These are phyloP conservation scores for Hylaeus volcanicus DNA, from an alignment of 1,140 invertebrate genomes.

Conservation along the genomic window DNA sequence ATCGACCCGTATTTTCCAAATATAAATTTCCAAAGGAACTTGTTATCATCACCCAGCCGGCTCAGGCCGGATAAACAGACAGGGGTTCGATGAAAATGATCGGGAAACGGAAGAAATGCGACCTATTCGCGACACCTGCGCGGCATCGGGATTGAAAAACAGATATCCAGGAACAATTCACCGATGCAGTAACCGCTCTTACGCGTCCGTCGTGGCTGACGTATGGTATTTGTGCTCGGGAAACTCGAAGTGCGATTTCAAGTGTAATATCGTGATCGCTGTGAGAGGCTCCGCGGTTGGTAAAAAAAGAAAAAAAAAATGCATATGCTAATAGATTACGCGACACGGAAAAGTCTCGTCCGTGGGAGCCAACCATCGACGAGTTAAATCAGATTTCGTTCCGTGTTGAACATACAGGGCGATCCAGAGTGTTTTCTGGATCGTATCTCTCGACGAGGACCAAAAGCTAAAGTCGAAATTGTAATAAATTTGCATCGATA, in stretches of 20 bases:
- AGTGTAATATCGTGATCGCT: background rate
- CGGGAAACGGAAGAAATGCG: background rate
- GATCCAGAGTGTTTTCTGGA: no score
- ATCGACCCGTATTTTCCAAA: no score
- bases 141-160: background rate
- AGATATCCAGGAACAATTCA: conserved; percentile 2
- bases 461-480: no score
- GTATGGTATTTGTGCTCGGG: background rate
- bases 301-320: conserved; percentile 18
- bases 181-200: background rate
- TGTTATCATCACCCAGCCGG: no score
- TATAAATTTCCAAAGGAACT: no score
- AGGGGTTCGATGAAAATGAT: conserved; percentile 1
- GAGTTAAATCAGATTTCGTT: background rate
- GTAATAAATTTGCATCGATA: no score
- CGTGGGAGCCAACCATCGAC: no score
- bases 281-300: conserved; percentile 19
- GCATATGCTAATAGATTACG: conserved; percentile 48
- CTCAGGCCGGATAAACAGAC: background rate
- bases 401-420: background rate
- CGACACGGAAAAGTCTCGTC: background rate
- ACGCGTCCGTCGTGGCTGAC: conserved; percentile 3
- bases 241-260: background rate
- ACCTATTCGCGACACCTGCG: background rate
- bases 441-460: no score